Evolutionary conservation across 1,140 invertebrate species (phyloP).

Genomic region (Sarcophaga bullata): DNA sequence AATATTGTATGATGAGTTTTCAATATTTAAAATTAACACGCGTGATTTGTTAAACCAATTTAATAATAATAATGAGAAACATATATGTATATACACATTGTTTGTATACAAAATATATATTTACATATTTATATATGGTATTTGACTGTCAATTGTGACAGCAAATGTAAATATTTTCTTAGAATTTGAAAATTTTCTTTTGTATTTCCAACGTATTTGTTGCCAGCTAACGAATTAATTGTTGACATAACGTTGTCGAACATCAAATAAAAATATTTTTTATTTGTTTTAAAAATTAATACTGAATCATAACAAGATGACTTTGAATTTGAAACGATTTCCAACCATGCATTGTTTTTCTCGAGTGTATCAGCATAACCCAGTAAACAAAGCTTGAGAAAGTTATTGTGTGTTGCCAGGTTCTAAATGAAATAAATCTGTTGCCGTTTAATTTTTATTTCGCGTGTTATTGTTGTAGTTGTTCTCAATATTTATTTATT

Average conservation of each 20-base stretch:
- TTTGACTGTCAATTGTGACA: not conserved
- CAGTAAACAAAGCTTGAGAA: not conserved
- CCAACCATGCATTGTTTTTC: not conserved
- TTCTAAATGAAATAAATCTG: not conserved
- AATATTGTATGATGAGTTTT: not conserved
- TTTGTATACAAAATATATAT: too few relatives aligned
- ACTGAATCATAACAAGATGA: not conserved
- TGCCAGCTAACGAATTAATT: not conserved
- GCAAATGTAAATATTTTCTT: not conserved
- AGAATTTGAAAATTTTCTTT: not conserved
- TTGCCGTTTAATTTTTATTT: too few relatives aligned
- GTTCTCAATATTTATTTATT: not conserved
- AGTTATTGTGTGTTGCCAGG: not conserved
- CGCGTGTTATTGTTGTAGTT: not conserved
- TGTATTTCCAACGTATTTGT: not conserved
- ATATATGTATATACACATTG: too few relatives aligned
- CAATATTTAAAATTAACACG: not conserved
- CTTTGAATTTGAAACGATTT: not conserved
- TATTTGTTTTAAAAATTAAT: not conserved
- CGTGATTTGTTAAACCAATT: not conserved
- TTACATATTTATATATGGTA: too few relatives aligned
- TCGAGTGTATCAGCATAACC: not conserved
- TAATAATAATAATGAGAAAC: not conserved
- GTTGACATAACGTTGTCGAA: conserved; percentile 5
- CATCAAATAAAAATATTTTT: conserved; percentile 13